A percentile compares a stretch with the other conserved stretches of the same genome.
Evolutionary conservation across 2,113 vertebrate species (phyloP).

Genomic region (Oreocharis arfaki): DNA sequence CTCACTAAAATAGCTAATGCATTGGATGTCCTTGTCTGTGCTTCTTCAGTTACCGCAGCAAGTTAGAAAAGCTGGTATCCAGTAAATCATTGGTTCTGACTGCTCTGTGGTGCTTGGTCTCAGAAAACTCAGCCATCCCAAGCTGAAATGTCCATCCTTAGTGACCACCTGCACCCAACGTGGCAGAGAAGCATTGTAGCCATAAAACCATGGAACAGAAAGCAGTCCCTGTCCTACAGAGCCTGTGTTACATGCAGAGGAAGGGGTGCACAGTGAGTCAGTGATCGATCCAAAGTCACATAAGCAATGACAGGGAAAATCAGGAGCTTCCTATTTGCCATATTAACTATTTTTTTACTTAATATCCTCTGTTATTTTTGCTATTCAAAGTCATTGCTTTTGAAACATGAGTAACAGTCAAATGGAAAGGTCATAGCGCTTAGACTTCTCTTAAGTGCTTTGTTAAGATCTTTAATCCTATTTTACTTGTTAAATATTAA

Average conservation of each 20-base stretch:
- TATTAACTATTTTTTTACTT: not conserved
- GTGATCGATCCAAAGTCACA: not conserved
- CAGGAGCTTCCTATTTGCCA: not conserved
- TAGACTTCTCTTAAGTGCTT: not conserved
- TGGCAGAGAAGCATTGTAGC: not conserved
- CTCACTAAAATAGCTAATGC: not conserved
- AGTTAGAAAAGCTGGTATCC: not conserved
- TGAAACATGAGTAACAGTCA: not conserved
- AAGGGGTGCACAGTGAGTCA: not conserved
- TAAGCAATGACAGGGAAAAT: not conserved
- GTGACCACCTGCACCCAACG: accelerated
- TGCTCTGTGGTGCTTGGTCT: not conserved
- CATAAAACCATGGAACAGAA: not conserved
- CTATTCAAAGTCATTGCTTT: not conserved
- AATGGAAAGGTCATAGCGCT: not conserved
- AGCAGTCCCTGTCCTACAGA: not conserved
- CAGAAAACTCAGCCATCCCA: not conserved
- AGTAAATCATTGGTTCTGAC: not conserved
- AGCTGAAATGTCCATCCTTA: not conserved
- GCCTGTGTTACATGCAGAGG: not conserved
- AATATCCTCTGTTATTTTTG: not conserved
- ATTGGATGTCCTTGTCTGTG: not conserved
- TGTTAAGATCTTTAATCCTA: not conserved
- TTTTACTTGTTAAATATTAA: not conserved
- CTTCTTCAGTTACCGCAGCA: not conserved